Conservation (phyloP, 2,797 vertebrate species). For the Brachyrhaphis roseni region DNA sequence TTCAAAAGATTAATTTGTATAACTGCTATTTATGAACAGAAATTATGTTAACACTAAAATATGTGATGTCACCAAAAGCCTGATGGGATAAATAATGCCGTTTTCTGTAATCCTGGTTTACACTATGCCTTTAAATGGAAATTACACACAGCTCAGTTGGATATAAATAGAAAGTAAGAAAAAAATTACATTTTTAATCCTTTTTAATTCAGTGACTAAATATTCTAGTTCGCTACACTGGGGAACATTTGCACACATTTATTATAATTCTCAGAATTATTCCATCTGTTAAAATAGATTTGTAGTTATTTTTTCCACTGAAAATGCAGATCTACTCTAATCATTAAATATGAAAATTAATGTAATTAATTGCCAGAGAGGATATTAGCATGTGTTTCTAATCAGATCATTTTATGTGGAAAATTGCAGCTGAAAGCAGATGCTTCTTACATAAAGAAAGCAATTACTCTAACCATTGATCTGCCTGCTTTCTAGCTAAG, state of each 20-base stretch:
- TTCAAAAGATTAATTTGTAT: conserved; percentile 34
- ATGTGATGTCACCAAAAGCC: conserved; percentile 32
- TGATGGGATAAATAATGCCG: conserved; percentile 44
- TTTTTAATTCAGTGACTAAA: conserved; percentile 48
- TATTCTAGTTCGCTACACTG: conserved; percentile 16
- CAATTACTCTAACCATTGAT: conserved; percentile 43
- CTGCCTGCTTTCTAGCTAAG: conserved; percentile 12
- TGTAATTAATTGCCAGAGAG: conserved; percentile 28
- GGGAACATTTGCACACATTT: conserved; percentile 24
- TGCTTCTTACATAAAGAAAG: conserved; percentile 29
- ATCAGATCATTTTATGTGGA: conserved; percentile 46
- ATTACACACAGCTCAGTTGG: conserved; percentile 20
- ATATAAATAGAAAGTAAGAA: conserved; percentile 21
- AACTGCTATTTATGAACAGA: conserved; percentile 45
- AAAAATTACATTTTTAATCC: conserved; percentile 34
- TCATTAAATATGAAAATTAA: conserved; percentile 22
- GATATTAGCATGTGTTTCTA: conserved; percentile 23
- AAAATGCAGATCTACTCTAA: conserved; percentile 15
- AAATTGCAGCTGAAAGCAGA: conserved; percentile 42
- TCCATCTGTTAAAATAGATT: conserved; percentile 22
- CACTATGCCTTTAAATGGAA: conserved; percentile 36
- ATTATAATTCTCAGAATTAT: conserved; percentile 19
- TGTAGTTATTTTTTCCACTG: conserved; percentile 26
- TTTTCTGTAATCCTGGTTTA: conserved; percentile 35
- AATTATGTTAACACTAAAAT: conserved; percentile 37